Base-by-base conservation (phyloP, 1,140 invertebrate genomes). In the Drosophila leontia region DNA sequence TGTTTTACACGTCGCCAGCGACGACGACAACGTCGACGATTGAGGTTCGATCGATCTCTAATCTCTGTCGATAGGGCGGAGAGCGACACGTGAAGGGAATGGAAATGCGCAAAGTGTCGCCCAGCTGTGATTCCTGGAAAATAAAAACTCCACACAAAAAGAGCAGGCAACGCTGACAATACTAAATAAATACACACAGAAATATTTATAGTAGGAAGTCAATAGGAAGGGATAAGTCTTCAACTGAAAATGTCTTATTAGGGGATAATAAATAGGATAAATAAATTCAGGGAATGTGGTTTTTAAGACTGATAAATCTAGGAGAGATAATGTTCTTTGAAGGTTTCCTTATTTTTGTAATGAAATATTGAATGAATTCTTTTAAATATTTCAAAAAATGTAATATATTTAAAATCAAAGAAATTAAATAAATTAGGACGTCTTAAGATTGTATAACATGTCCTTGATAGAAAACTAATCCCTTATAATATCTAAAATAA, bases 41-140 rank as follows among this genome's bases (percentile, higher is more conserved):
- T 57, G 69, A 57, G 68, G 65, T 39, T 50, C 59, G 48, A 57
- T 76, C 71, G 72, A 76, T 70, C 56, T 70, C 50, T 63, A 87
- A 87, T 86, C 79, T 79, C 56, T 50, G 76, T 68, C 63, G 65
- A 70, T 78, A 47, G 45, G 47, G 84, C 45, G 45, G 45, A 44
- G 84, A 41, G 50, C 77, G 58, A 78, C 79, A 87, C 84, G 84
- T 87, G 84, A 61, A 70, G 42, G 42, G 78, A 56, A 65, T 82
- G 62, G 57, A 45, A 56, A 68, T 70, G 67, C 39, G 48, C 67
- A 65, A 75, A 51, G 58, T 84, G 82, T 82, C 82, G 75, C 82
- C 78, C 75, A 81, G 29, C 70, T 75, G 45, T 53, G 65, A 71
- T 78, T 78, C 75, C 75, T 57, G 75, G 75, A 78, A 78, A 47